These are phyloP conservation scores for Melanophora roralis DNA, from an alignment of 2,888 invertebrate genomes.

Conservation along the genomic window DNA sequence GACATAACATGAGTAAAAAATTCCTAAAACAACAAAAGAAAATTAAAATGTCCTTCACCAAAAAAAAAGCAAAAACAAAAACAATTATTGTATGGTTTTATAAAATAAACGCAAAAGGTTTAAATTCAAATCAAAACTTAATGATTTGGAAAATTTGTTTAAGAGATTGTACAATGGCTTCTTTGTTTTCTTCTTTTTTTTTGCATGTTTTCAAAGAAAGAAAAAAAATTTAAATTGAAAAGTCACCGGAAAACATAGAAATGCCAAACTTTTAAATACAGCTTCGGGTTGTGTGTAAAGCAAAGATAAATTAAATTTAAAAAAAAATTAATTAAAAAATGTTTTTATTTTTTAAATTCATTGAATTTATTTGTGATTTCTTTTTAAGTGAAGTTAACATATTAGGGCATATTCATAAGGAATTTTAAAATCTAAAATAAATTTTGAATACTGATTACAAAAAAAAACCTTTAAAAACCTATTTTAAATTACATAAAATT, in stretches of 20 bases:
- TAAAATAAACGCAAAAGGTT: constrained; percentile 52
- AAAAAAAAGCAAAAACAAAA: constrained; percentile 1
- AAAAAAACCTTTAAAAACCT: too few relatives aligned
- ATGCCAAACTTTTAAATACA: not conserved
- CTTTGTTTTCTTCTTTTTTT: not conserved
- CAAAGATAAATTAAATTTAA: not conserved
- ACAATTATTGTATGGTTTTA: constrained; percentile 42
- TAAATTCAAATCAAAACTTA: constrained; percentile 69
- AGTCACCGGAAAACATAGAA: not conserved
- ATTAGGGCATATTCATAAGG: too few relatives aligned
- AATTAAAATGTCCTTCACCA: not conserved
- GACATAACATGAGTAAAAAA: not conserved
- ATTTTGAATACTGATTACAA: too few relatives aligned
- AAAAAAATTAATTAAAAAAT: not conserved
- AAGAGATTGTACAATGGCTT: constrained; percentile 30
- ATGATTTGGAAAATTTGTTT: constrained; percentile 69
- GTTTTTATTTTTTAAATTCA: too few relatives aligned
- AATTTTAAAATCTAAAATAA: too few relatives aligned
- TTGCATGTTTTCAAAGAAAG: too few relatives aligned
- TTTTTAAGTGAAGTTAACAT: too few relatives aligned
- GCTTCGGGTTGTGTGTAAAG: not conserved
- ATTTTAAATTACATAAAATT: too few relatives aligned
- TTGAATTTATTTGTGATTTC: too few relatives aligned
- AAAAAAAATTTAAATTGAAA: not conserved
- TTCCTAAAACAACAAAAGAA: not conserved